Evolutionary conservation across 2,888 invertebrate species (phyloP).

Genomic region (Athalia circularis): DNA sequence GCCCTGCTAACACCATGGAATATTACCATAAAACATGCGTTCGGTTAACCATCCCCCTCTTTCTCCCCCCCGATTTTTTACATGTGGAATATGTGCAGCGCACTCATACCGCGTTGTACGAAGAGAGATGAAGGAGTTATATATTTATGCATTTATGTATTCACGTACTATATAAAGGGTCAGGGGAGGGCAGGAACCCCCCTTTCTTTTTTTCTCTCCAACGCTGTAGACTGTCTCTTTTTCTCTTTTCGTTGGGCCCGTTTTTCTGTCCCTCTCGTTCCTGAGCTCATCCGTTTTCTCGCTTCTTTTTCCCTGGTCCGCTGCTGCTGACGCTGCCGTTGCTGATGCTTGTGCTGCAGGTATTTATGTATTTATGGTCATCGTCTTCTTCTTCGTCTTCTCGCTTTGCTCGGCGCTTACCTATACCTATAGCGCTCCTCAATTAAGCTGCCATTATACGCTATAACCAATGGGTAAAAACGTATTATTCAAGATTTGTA

Average conservation of each 20-base stretch:
- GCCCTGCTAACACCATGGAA: slow-evolving; percentile 64
- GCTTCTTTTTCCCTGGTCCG: slow-evolving; percentile 13
- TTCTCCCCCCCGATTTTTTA: slow-evolving; percentile 15
- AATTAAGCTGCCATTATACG: slow-evolving; percentile 70
- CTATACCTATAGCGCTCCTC: slow-evolving; percentile 62
- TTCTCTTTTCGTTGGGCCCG: not conserved
- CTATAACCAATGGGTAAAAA: slow-evolving; percentile 66
- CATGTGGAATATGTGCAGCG: slow-evolving; percentile 21
- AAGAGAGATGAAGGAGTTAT: slow-evolving; percentile 41
- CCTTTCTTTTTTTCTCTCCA: not conserved
- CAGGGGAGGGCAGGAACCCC: slow-evolving; percentile 45
- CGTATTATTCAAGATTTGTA: slow-evolving; percentile 69
- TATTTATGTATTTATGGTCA: slow-evolving; percentile 31
- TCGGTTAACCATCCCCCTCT: slow-evolving; percentile 44
- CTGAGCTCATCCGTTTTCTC: slow-evolving; percentile 30
- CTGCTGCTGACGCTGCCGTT: slow-evolving; percentile 9
- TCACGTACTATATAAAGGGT: slow-evolving; percentile 52
- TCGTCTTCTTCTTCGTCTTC: slow-evolving; percentile 34
- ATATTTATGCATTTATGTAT: slow-evolving; percentile 69
- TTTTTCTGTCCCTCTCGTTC: slow-evolving; percentile 27
- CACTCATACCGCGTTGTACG: slow-evolving; percentile 14
- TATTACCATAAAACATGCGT: slow-evolving; percentile 69
- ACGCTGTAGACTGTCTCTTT: too few species aligned
- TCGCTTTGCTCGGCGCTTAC: slow-evolving; percentile 37
- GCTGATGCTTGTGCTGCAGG: slow-evolving; percentile 13